Conservation (phyloP, 2,888 invertebrate species). For the Liposcelis brunnea region DNA sequence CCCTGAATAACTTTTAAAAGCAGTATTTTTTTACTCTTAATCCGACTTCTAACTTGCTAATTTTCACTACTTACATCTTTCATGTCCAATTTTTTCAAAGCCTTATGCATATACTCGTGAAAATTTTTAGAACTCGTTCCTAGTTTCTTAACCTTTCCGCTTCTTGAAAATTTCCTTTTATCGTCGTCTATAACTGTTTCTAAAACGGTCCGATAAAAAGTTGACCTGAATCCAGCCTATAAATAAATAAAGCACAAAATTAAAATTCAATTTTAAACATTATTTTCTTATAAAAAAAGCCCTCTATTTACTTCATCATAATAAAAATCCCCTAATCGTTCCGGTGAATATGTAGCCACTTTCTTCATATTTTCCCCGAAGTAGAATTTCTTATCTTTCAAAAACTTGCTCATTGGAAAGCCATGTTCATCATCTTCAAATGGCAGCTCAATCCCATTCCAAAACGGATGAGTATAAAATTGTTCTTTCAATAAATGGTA, state of each 20-base stretch:
- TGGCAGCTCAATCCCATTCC: conserved; percentile 22
- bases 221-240: conserved; percentile 40
- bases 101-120: conserved; percentile 48
- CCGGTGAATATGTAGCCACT: conserved; percentile 70
- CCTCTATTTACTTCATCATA: too few species aligned
- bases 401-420: conserved; percentile 49
- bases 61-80: conserved; percentile 1
- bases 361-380: conserved; percentile 66
- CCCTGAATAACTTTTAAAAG: too few species aligned
- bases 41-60: too few species aligned
- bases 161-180: conserved; percentile 25
- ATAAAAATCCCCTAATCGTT: conserved; percentile 32
- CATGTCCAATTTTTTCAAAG: conserved; percentile 38
- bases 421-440: conserved; percentile 26
- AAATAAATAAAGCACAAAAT: conserved; percentile 11
- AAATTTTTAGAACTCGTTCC: conserved; percentile 45
- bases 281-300: background rate
- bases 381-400: conserved; percentile 30
- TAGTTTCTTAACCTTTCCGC: conserved; percentile 42
- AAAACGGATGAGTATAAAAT: conserved; percentile 24
- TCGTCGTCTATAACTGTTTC: conserved; percentile 38
- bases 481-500: conserved; percentile 62
- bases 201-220: conserved; percentile 61
- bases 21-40: too few species aligned
- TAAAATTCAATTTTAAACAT: background rate